Evolutionary conservation across 1,140 invertebrate species (phyloP), one percentile per base, ranked within the genome.

Genomic region (Eciton burchellii): DNA sequence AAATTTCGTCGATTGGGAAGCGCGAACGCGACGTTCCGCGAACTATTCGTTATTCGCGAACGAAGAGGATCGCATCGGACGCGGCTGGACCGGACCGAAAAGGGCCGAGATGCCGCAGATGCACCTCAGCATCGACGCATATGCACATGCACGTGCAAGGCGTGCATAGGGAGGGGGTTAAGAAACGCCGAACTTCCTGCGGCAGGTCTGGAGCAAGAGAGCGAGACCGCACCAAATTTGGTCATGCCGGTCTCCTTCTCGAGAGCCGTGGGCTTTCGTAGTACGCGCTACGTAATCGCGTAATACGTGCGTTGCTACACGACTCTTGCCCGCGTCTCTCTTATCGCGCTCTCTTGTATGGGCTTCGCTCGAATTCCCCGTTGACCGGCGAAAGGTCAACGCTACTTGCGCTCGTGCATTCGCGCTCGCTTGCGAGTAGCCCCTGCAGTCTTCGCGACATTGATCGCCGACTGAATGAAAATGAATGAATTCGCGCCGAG

Each of bases 211-310:
- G 47, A 43, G 62, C 54, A 72, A 82, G 89, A 90, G 84, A 91
- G 86, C 86, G 90, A 90, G 91, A 88, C 86, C 91, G 84, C 89
- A 85, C 91, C 91, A 91, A 92, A 92, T 92, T 91, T 92, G 90
- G 91, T 90, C 89, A 91, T 92, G 84, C 71, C 85, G 63, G 88
- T 68, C 89, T 91, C 87, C 90, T 90, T 91, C 87, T 83, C 90
- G 85, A 63, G 83, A 86, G 72, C 71, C 52, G 73, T 72, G 82
- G 84, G 83, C 74, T 89, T 84, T 89, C 86, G 85, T 90, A 88
- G 83, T 89, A 84, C 68, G 79, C 66, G 87, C 81, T 87, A 77
- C 70, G 81, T 83, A 91, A 90, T 91, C 88, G 89, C 89, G 89
- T 88, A 91, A 91, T 79, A 84, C 63, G 83, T 71, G n/a, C n/a